Percentiles rank a stretch among this genome's conserved stretches.
Evolutionary conservation across 1,140 invertebrate species (phyloP).

Genomic region (Drosophila sp.): DNA sequence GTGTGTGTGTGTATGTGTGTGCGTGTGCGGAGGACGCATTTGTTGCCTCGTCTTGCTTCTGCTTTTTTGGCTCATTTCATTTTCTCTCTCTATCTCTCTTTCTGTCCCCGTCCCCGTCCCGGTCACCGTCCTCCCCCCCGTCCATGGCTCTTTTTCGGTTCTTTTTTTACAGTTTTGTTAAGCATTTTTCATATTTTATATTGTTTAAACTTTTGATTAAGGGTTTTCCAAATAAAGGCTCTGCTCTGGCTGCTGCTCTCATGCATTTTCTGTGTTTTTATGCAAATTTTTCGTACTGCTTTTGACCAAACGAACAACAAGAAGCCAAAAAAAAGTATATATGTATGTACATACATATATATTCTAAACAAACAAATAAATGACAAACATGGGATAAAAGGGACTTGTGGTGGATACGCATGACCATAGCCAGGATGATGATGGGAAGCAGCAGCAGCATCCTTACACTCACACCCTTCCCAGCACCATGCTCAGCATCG

Average conservation of each 20-base stretch:
- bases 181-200: conserved; percentile 69
- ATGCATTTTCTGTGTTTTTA: conserved; percentile 48
- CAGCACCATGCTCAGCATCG: background rate
- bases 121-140: too few relatives aligned
- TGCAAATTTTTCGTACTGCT: conserved; percentile 58
- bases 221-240: conserved; percentile 53
- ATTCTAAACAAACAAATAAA: conserved; percentile 68
- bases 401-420: conserved; percentile 59
- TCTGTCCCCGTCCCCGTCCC: background rate
- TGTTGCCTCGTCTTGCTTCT: conserved; percentile 2
- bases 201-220: conserved; percentile 79
- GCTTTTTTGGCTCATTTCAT: conserved; percentile 11
- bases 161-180: conserved; percentile 37
- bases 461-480: background rate
- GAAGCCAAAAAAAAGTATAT: conserved; percentile 25
- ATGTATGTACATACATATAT: background rate
- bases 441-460: background rate
- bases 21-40: background rate
- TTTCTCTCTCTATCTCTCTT: background rate
- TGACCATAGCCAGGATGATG: conserved; percentile 32
- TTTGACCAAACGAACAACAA: conserved; percentile 55
- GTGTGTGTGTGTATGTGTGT: conserved; percentile 19
- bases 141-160: conserved; percentile 34
- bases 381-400: conserved; percentile 74
- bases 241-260: conserved; percentile 16